phyloP scores from a whole-genome alignment of 1,140 invertebrate genomes.

The Drosophila subobscura region DNA sequence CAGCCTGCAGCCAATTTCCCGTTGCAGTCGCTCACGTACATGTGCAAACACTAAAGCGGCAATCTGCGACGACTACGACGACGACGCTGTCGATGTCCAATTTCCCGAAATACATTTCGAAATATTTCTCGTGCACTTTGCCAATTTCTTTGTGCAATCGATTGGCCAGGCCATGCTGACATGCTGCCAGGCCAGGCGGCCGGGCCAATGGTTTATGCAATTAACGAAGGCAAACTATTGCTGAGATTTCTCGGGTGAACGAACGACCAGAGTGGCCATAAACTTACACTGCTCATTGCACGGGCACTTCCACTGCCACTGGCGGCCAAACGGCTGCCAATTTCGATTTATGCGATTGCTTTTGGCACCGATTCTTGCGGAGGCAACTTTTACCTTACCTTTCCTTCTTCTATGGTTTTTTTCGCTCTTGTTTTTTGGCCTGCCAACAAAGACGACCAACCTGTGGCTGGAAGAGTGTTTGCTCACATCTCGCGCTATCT shows the following conservation, averaged over 20 bases:
- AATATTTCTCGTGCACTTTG: conserved; percentile 67
- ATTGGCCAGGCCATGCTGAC: conserved; percentile 46
- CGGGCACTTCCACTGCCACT: conserved; percentile 13
- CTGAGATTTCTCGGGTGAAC: conserved; percentile 52
- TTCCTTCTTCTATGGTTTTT: not conserved
- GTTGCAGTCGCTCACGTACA: conserved; percentile 55
- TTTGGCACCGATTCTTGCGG: not conserved
- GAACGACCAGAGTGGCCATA: conserved; percentile 40
- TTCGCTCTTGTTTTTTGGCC: conserved; percentile 8
- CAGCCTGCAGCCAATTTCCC: conserved; percentile 48
- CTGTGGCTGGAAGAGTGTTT: conserved; percentile 27
- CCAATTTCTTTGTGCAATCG: conserved; percentile 78
- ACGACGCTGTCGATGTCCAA: conserved; percentile 51
- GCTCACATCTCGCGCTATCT: conserved; percentile 43
- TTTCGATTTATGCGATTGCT: conserved; percentile 10
- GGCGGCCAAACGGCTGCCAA: conserved; percentile 13
- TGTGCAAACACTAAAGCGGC: not conserved
- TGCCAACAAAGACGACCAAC: conserved; percentile 1
- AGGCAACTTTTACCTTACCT: conserved; percentile 17
- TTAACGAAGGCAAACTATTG: conserved; percentile 63
- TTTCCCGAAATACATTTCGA: conserved; percentile 63
- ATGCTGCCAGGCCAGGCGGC: not conserved
- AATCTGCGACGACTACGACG: not conserved
- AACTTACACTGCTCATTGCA: conserved; percentile 31
- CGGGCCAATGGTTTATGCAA: conserved; percentile 52